These are phyloP conservation scores for Tenthredo mesomela DNA, from an alignment of 2,888 invertebrate species.

Conservation along the genomic window DNA sequence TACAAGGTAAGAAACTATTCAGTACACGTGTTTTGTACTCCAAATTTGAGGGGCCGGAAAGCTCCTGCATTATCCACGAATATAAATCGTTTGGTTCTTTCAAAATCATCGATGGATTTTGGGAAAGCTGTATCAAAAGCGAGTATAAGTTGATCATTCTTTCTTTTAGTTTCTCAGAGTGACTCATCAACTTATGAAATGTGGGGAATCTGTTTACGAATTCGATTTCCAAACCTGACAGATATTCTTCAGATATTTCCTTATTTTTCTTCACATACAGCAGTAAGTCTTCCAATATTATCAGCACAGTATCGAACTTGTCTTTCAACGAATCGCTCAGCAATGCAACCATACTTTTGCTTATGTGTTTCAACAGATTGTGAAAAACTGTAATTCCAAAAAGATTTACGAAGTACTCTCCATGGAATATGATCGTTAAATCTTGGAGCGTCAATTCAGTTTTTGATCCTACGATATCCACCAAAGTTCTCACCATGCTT, in stretches of 20 bases:
- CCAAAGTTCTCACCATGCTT: constrained; percentile 55
- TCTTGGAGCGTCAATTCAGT: constrained; percentile 52
- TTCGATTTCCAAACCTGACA: constrained; percentile 61
- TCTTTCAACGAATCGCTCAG: constrained; percentile 59
- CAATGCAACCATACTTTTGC: constrained; percentile 63
- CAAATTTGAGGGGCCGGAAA: constrained; percentile 58
- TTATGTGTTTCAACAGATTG: constrained; percentile 64
- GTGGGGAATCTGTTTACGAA: constrained; percentile 63
- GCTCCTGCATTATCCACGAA: constrained; percentile 68
- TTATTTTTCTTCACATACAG: constrained; percentile 65
- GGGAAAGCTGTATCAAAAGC: constrained; percentile 64
- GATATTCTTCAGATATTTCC: constrained; percentile 54
- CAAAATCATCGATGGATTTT: constrained; percentile 62
- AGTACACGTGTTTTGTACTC: constrained; percentile 67
- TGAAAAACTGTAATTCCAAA: constrained; percentile 70
- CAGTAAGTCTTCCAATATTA: constrained; percentile 69
- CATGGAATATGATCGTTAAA: constrained; percentile 65
- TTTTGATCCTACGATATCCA: constrained; percentile 59
- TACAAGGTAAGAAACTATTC: constrained; percentile 68
- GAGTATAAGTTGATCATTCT: constrained; percentile 69
- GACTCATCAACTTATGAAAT: constrained; percentile 60
- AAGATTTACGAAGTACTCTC: constrained; percentile 72
- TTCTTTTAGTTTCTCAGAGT: constrained; percentile 62
- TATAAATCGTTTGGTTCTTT: constrained; percentile 60
- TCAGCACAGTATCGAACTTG: constrained; percentile 66